A percentile compares a stretch with the other conserved stretches of the same genome.
Evolutionary conservation across 2,797 vertebrate genomes (phyloP).

Genomic region (Delichon dasypus): DNA sequence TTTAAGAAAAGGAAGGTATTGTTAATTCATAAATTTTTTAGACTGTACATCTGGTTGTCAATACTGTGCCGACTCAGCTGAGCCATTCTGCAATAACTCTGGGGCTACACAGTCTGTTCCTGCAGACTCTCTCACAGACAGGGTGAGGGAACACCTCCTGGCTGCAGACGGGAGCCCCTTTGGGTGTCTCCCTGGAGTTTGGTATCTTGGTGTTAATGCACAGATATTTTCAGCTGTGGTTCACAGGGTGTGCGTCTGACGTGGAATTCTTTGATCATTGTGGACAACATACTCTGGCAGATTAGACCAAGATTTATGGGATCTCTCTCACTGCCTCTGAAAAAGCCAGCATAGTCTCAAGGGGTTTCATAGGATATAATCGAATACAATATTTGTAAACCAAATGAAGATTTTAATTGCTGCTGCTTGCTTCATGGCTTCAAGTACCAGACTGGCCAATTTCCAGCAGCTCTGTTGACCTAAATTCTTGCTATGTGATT

Average conservation of each 20-base stretch:
- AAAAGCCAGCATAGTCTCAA: background rate
- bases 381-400: background rate
- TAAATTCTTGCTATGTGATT: background rate
- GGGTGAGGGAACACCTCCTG: background rate
- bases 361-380: background rate
- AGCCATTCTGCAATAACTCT: background rate
- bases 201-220: constrained; percentile 41
- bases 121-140: background rate
- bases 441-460: background rate
- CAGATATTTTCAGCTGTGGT: constrained; percentile 66
- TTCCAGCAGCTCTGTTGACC: background rate
- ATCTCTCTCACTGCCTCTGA: background rate
- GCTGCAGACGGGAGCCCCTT: background rate
- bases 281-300: constrained; percentile 1
- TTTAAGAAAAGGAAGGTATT: background rate
- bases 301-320: constrained; percentile 31
- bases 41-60: background rate
- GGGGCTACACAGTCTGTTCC: background rate
- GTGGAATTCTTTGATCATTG: constrained; percentile 38
- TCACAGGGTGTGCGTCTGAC: background rate
- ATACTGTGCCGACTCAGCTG: background rate
- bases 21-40: background rate
- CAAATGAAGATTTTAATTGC: background rate
- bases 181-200: background rate
- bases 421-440: background rate